Evolutionary conservation across 2,797 vertebrate genomes (phyloP), one percentile per base, ranked within the genome.

Genomic region (Podarcis lilfordi): DNA sequence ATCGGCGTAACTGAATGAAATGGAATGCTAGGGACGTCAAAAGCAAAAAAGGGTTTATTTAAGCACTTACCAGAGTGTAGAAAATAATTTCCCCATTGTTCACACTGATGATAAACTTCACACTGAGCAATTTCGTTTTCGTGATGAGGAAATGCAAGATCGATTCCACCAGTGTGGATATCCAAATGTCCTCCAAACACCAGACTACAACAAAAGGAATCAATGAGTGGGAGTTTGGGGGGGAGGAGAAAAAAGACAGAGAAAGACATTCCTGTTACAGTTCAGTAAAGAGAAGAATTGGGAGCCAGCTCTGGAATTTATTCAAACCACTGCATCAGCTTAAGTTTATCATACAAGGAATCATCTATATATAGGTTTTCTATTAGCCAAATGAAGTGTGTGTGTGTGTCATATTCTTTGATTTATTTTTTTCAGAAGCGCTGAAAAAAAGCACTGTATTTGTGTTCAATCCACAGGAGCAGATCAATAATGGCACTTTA

Each of bases 41-140:
- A 89, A 66, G 43, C 35, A 43, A 85, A 10, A 37, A 72, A 71
- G 0, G 5, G 8, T 59, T 29, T 17, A 0, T 4, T 91, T 76
- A 68, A 71, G 50, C 3, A 95, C 94, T 96, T 94, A 99, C 99
- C 99, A 50, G 99, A 98, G 93, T 99, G 99, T 43, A 99, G 96
- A 88, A 99, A 99, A 95, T 99, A 99, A 93, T 99, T 98, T 1
- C 98, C 98, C 99, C 99, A 99, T 61, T 99, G 99, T 0, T 92
- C 94, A 92, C 98, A 98, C 87, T 96, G 98, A 94, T 99, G 99
- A 91, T 98, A 98, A 5, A 96, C 98, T 89, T 99, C 98, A 3
- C 98, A 98, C 93, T 99, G 99, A 23, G 98, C 99, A 0, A 99
- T 97, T 96, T 99, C 99, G 0, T 99, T 99, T 94, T 99, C 99